phyloP scores from a whole-genome alignment of 2,113 vertebrate species.

The Rutilus rutilus region DNA sequence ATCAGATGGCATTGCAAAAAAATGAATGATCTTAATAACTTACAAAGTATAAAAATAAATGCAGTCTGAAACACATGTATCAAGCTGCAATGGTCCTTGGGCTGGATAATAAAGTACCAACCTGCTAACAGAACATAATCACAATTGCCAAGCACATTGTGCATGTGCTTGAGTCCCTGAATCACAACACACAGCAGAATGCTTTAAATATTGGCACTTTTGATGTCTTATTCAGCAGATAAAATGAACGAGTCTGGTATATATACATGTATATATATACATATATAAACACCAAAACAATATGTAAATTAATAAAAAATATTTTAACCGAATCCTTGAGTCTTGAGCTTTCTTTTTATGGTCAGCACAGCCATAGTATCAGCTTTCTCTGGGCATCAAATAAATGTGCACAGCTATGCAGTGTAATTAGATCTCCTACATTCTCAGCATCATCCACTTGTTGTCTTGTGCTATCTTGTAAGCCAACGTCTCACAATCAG shows the following conservation, averaged over 20 bases:
- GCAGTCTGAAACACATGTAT: not conserved
- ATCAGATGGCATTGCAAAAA: not conserved
- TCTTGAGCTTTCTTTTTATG: not conserved
- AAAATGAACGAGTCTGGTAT: not conserved
- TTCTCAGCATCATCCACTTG: not conserved
- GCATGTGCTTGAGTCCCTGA: not conserved
- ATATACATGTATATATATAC: too few relatives aligned
- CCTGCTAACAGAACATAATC: not conserved
- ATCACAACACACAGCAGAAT: not conserved
- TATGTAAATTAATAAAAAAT: not conserved
- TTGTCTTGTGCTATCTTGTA: not conserved
- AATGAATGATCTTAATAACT: not conserved
- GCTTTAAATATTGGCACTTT: not conserved
- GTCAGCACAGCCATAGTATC: not conserved
- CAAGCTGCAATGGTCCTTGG: not conserved
- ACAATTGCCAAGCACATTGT: not conserved
- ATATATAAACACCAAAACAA: not conserved
- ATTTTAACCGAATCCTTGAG: not conserved
- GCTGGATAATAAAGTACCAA: not conserved
- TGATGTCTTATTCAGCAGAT: not conserved
- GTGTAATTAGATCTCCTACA: not conserved
- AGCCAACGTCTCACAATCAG: not conserved
- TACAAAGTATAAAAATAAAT: constrained; percentile 6
- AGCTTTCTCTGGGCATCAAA: constrained; percentile 1
- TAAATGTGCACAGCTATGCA: not conserved